phyloP scores from a whole-genome alignment of 2,797 vertebrate species.

The Leontopithecus rosalia region DNA sequence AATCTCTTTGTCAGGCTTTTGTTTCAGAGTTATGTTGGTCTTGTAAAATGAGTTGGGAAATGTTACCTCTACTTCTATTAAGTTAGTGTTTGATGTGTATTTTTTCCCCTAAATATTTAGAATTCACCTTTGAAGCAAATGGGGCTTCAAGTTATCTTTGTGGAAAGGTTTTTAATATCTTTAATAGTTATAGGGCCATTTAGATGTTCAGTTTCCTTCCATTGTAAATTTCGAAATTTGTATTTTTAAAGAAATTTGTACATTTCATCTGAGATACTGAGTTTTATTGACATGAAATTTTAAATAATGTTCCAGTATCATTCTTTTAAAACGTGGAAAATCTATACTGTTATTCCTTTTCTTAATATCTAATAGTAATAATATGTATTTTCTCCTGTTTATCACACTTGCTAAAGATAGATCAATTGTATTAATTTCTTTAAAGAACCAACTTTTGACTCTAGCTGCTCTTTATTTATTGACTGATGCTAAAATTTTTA shows the following conservation, averaged over 20 bases:
- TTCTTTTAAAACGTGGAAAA: not conserved
- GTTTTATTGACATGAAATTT: not conserved
- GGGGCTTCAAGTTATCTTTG: not conserved
- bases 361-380: not conserved
- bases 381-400: not conserved
- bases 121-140: not conserved
- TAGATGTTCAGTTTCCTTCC: not conserved
- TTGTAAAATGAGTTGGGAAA: not conserved
- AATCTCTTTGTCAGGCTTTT: not conserved
- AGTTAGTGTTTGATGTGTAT: not conserved
- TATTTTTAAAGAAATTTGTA: not conserved
- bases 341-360: not conserved
- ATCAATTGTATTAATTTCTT: not conserved
- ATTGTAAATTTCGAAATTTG: not conserved
- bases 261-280: not conserved
- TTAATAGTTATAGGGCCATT: not conserved
- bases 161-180: not conserved
- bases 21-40: not conserved
- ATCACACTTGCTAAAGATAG: not conserved
- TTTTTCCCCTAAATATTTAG: not conserved
- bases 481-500: not conserved
- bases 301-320: not conserved
- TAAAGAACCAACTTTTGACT: not conserved
- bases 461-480: not conserved
- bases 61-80: not conserved